Evolutionary conservation across 2,888 invertebrate species (phyloP).

Genomic region (Drosophila quinaria): DNA sequence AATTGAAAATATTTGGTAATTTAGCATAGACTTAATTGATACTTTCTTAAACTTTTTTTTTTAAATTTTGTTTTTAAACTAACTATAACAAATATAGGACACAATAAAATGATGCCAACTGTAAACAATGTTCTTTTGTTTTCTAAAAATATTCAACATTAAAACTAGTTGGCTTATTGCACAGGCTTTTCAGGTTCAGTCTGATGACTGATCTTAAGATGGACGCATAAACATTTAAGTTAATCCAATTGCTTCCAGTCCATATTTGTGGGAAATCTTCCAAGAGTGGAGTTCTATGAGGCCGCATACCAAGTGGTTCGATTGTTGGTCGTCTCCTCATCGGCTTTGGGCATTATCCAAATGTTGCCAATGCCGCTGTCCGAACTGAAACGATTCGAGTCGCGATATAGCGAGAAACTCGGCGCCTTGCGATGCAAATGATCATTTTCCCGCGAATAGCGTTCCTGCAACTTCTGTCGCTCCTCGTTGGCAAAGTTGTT

Average conservation of each 20-base stretch:
- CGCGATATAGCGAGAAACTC: constrained; percentile 82
- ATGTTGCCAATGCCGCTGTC: constrained; percentile 85
- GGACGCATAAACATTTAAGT: not conserved
- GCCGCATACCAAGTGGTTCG: constrained; percentile 85
- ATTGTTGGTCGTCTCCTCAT: constrained; percentile 71
- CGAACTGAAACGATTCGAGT: constrained; percentile 84
- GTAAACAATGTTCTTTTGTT: not conserved
- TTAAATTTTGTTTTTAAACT: constrained; percentile 22
- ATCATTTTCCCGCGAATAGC: constrained; percentile 80
- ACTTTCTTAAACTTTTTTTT: not conserved
- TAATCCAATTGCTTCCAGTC: constrained; percentile 5
- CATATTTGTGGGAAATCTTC: not conserved
- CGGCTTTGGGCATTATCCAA: constrained; percentile 81
- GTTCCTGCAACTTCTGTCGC: constrained; percentile 81
- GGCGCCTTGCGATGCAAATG: constrained; percentile 82
- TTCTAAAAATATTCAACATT: not conserved
- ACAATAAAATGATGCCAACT: constrained; percentile 18
- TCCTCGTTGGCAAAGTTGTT: constrained; percentile 82
- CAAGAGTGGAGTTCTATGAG: constrained; percentile 31
- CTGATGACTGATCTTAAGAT: constrained; percentile 9
- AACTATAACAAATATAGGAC: constrained; percentile 23
- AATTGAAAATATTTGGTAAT: constrained; percentile 67
- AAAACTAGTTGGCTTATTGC: constrained; percentile 25
- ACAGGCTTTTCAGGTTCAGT: constrained; percentile 17
- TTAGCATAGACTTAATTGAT: constrained; percentile 59